Conservation (phyloP, 2,888 invertebrate genomes). For the Odontomyia ornata region DNA sequence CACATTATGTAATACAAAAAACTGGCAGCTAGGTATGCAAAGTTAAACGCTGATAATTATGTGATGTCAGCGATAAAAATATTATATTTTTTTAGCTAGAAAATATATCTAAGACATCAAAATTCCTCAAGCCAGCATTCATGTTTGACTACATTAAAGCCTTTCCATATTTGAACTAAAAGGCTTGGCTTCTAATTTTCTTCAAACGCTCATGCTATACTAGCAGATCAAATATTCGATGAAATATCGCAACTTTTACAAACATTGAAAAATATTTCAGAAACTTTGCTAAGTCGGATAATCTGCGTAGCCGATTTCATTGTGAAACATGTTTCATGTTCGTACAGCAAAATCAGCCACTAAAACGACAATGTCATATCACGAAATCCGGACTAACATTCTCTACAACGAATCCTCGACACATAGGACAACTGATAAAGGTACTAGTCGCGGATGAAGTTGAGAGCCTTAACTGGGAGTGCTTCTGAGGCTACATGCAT, state of each 20-base stretch:
- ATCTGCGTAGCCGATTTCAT: background rate
- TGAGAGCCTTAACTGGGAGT: background rate
- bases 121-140: no score
- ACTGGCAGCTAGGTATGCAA: no score
- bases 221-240: background rate
- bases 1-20: no score
- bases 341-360: background rate
- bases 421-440: background rate
- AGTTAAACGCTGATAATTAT: no score
- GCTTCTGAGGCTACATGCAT: background rate
- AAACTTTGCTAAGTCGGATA: background rate
- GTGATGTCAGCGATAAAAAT: no score
- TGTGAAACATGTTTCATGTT: background rate
- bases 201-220: no score
- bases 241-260: background rate
- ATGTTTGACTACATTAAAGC: no score
- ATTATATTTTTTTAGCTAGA: no score
- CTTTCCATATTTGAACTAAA: no score
- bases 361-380: background rate
- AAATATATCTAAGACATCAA: no score
- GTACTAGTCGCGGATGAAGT: background rate
- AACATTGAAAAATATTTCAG: background rate
- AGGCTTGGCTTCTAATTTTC: no score
- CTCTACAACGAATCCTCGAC: background rate
- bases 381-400: background rate